Evolutionary conservation across 1,140 invertebrate species (phyloP), one percentile per base, ranked within the genome.

Genomic region (Zaprionus lachaisei): DNA sequence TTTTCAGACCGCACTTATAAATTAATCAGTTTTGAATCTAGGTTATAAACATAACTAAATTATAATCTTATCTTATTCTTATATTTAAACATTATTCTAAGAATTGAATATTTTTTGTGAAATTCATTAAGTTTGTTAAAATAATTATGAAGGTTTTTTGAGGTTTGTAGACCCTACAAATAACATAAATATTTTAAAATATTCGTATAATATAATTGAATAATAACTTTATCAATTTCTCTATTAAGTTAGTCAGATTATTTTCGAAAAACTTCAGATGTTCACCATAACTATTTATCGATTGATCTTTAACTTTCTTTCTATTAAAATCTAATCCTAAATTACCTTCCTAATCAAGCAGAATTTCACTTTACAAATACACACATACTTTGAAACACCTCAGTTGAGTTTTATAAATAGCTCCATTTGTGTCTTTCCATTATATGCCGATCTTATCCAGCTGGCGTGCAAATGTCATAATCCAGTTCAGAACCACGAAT

Each of bases 381-480:
- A 47, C n/a, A 47, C n/a, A 17, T 47, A 47, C 41, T 17, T 41
- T 12, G 20, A 24, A 51, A 51, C 47, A 51, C 47, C 47, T 51
- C 20, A 51, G 47, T 12, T 51, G 47, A 51, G 20, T 26, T n/a
- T n/a, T 44, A 66, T 66, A 49, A 37, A n/a, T 14, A 44, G 63
- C 38, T 66, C 51, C 24, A 65, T 56, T 37, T 65, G 37, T 41
- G 20, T 34, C 38, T 12, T 5, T 56, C 26, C 38, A 22, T 28
- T 66, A 66, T 55, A 20, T 54, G 28, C 37, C 17, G 12, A 64
- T 64, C 20, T 54, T 17, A 64, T 56, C 15, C 9, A 66, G 47
- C 34, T 24, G 20, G 20, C 4, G 22, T 22, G 15, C 38, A 57
- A 47, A 63, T 71, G 51, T 63, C 67, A 64, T 64, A 63, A 51